Base-by-base conservation (phyloP, 2,888 invertebrate genomes). In the Plagiodera versicolora region DNA sequence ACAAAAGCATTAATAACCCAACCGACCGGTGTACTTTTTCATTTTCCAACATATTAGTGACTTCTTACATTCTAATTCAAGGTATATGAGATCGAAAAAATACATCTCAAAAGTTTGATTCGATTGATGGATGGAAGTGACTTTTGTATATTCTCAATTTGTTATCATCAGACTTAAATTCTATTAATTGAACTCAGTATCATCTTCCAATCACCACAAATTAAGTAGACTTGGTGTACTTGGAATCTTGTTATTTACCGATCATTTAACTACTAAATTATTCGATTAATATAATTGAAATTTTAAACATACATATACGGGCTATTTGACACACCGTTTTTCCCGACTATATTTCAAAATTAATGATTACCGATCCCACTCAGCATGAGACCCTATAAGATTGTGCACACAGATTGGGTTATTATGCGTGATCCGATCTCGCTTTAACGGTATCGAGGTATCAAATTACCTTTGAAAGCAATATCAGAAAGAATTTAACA, bases 201-300 rank as follows among this genome's bases (percentile, higher is more conserved):
- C 24, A 24, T 24, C 24, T 5, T 39, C 39, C 39, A 39, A 39
- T 39, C 14, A 39, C 11, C 14, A 39, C 39, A 39, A 39, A 39
- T 14, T 14, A 14, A 3, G 39, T 39, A 14, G 39, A 14, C 2
- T 39, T 24, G 24, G 6, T 39, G 5, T 11, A 32, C 11, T 11
- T 39, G 8, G 52, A 11, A 44, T 44, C 44, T 20, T n/a, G 39
- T 19, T 53, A 24, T 53, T 53, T 16, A 52, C 39, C n/a, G 35
- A 18, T 44, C 35, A 24, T 53, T 45, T 44, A 39, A 20, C 44
- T 17, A 20, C 24, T 52, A 49, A 56, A 56, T 65, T 60, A 65
- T 62, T 58, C 49, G 51, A 60, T 65, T 65, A 65, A 60, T 57
- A 56, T 65, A 65, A 65, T 65, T 65, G 65, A 60, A 61, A 62